A percentile compares a stretch with the other conserved stretches of the same genome.
Conservation (phyloP, 2,113 vertebrate genomes). For the Colinus virginianus region DNA sequence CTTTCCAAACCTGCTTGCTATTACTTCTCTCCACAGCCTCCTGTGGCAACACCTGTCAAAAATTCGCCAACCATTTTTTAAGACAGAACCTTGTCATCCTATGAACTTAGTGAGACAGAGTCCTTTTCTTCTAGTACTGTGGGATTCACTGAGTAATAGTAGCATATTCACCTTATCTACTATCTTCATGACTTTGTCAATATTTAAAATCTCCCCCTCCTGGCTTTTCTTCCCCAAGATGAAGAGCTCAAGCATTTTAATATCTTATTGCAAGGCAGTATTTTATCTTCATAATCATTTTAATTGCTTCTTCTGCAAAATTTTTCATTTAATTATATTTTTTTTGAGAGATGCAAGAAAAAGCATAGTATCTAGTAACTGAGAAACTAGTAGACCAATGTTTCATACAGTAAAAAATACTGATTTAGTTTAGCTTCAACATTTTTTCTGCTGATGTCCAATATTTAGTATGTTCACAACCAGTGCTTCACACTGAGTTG, state of each 20-base stretch:
- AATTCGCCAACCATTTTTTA: neutral
- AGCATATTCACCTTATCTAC: neutral
- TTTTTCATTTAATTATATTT: neutral
- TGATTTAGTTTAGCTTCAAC: neutral
- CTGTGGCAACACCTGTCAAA: neutral
- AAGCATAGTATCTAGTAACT: neutral
- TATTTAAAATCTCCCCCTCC: neutral
- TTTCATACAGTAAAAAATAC: neutral
- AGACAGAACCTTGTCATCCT: neutral
- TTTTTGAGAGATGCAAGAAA: neutral
- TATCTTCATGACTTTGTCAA: neutral
- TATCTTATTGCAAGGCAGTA: neutral
- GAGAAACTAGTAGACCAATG: neutral
- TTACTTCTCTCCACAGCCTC: neutral
- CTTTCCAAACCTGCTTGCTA: neutral
- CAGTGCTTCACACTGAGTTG: neutral
- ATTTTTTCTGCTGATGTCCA: neutral
- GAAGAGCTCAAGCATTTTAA: neutral
- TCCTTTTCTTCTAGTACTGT: neutral
- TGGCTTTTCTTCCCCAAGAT: neutral
- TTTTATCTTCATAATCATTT: neutral
- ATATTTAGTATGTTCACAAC: neutral
- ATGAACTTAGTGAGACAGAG: neutral
- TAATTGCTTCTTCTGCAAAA: neutral
- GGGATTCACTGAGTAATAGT: neutral